These are phyloP conservation scores for Telmatherina bonti DNA, from an alignment of 2,797 vertebrate species.

Conservation along the genomic window DNA sequence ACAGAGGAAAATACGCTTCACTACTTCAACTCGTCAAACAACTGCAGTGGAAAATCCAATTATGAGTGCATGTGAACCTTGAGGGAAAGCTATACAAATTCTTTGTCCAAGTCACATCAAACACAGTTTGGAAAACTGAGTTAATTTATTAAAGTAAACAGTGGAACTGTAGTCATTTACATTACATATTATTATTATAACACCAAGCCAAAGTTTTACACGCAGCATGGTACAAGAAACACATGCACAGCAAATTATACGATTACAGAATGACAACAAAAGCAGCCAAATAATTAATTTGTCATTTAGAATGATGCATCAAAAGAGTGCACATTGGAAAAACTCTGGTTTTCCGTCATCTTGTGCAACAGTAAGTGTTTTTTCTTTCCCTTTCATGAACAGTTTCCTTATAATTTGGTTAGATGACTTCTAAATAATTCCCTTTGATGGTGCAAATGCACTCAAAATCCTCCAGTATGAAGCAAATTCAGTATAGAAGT, in stretches of 20 bases:
- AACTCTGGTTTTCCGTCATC: conserved; percentile 45
- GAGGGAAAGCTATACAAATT: conserved; percentile 49
- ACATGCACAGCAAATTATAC: conserved; percentile 29
- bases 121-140: conserved; percentile 59
- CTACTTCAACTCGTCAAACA: conserved; percentile 38
- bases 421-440: conserved; percentile 24
- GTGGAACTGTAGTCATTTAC: conserved; percentile 64
- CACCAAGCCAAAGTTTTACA: conserved; percentile 48
- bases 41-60: conserved; percentile 70
- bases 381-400: conserved; percentile 30
- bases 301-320: conserved; percentile 42
- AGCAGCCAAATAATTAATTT: conserved; percentile 39
- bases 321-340: conserved; percentile 41
- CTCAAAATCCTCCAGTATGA: background rate
- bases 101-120: conserved; percentile 66
- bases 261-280: conserved; percentile 26
- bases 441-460: conserved; percentile 24
- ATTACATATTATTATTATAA: conserved; percentile 59
- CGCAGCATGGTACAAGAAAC: conserved; percentile 32
- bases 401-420: conserved; percentile 42
- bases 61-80: conserved; percentile 54
- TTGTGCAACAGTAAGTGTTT: conserved; percentile 33
- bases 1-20: conserved; percentile 60
- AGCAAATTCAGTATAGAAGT: background rate
- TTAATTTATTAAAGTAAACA: conserved; percentile 69